phyloP scores from a whole-genome alignment of 2,888 invertebrate genomes.

The Pristionchus mayeri region DNA sequence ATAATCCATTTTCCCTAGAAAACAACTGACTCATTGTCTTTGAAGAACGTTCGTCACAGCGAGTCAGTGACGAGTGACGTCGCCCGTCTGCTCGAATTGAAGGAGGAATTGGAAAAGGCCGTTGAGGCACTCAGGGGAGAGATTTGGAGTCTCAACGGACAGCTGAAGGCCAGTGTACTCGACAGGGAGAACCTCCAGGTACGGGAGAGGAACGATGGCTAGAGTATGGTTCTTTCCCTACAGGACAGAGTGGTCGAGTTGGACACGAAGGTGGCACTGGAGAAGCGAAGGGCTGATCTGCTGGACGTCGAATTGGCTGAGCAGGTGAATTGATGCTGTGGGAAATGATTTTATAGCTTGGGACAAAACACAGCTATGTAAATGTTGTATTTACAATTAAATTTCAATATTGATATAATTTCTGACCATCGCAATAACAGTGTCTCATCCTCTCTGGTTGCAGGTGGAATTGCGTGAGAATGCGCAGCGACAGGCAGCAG shows the following conservation, averaged over 20 bases:
- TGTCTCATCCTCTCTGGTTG: neutral
- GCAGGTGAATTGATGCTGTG: slow-evolving; percentile 49
- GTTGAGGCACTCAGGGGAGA: slow-evolving; percentile 70
- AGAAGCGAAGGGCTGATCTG: slow-evolving; percentile 58
- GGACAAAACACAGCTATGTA: no score
- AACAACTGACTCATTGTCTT: neutral
- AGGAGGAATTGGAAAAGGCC: slow-evolving; percentile 69
- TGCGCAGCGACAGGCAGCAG: slow-evolving; percentile 63
- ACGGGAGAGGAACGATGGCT: neutral
- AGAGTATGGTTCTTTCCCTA: neutral
- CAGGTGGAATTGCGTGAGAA: slow-evolving; percentile 62
- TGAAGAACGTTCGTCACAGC: slow-evolving; percentile 42
- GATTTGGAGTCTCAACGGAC: slow-evolving; percentile 71
- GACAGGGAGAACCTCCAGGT: slow-evolving; percentile 49
- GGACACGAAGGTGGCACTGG: slow-evolving; percentile 56
- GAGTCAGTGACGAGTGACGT: slow-evolving; percentile 56
- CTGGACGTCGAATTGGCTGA: slow-evolving; percentile 64
- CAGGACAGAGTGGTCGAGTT: slow-evolving; percentile 55
- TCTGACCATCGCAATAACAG: neutral
- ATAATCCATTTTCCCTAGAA: no score
- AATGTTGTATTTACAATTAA: no score
- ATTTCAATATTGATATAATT: neutral
- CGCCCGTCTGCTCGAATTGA: slow-evolving; percentile 60
- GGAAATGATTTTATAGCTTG: no score
- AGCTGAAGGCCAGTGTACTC: slow-evolving; percentile 55